Conservation (phyloP, 2,888 invertebrate genomes). For the Folsomia manolachei region DNA sequence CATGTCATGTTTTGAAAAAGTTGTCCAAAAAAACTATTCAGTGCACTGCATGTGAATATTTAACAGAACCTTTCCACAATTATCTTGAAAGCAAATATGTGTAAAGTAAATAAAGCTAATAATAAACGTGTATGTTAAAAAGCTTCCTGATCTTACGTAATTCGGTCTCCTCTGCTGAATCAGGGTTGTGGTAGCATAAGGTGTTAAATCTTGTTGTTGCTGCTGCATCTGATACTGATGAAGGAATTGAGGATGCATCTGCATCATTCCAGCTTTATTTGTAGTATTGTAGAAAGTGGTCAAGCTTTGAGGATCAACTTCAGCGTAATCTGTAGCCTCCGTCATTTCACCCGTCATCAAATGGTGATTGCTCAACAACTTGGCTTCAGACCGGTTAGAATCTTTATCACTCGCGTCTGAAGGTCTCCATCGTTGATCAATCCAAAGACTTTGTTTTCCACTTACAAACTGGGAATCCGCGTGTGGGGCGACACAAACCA, state of each 20-base stretch:
- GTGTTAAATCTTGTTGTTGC: slow-evolving; percentile 66
- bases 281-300: slow-evolving; percentile 66
- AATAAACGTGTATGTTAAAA: neutral
- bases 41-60: too few species aligned
- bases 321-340: slow-evolving; percentile 63
- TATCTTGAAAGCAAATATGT: too few species aligned
- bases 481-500: slow-evolving; percentile 49
- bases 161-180: slow-evolving; percentile 54
- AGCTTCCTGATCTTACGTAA: slow-evolving; percentile 49
- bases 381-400: slow-evolving; percentile 58
- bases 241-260: slow-evolving; percentile 38
- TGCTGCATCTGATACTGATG: slow-evolving; percentile 52
- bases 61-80: too few species aligned
- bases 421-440: slow-evolving; percentile 67
- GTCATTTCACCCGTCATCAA: slow-evolving; percentile 51
- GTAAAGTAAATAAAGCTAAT: slow-evolving; percentile 6
- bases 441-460: slow-evolving; percentile 67
- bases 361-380: slow-evolving; percentile 58
- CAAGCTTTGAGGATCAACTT: slow-evolving; percentile 63
- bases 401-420: slow-evolving; percentile 62
- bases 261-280: slow-evolving; percentile 43
- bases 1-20: neutral
- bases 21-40: too few species aligned
- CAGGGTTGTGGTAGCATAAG: slow-evolving; percentile 74
- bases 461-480: slow-evolving; percentile 50